Percentiles rank a stretch among this genome's conserved stretches.
Conservation (phyloP, 1,140 invertebrate genomes). For the Helicorthomorpha holstii region DNA sequence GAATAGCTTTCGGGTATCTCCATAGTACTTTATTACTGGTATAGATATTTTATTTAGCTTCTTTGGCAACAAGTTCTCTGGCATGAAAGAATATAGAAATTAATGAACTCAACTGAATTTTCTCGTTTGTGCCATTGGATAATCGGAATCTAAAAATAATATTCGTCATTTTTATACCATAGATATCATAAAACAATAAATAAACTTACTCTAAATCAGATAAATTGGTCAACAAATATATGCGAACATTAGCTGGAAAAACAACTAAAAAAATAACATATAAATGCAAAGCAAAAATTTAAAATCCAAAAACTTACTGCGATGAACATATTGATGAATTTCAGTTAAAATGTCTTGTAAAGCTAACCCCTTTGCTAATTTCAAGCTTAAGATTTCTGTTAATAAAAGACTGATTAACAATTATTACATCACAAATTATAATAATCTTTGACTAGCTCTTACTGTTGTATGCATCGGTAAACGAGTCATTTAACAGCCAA, state of each 20-base stretch:
- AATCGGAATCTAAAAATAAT: conserved; percentile 37
- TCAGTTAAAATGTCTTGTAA: conserved; percentile 79
- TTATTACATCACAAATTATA: conserved; percentile 3
- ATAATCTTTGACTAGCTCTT: conserved; percentile 27
- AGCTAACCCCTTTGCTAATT: conserved; percentile 71
- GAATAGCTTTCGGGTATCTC: too few species aligned
- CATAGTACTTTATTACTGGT: too few species aligned
- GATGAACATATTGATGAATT: conserved; percentile 63
- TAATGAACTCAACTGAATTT: conserved; percentile 63
- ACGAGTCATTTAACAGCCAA: conserved; percentile 74
- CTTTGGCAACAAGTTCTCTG: conserved; percentile 29
- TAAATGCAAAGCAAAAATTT: conserved; percentile 2
- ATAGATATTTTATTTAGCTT: conserved; percentile 17
- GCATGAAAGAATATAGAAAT: conserved; percentile 58
- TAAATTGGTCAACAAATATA: conserved; percentile 58
- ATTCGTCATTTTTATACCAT: not conserved
- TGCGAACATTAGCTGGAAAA: conserved; percentile 51
- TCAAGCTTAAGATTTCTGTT: conserved; percentile 63
- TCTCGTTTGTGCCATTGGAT: conserved; percentile 56
- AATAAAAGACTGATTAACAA: conserved; percentile 1
- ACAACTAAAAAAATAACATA: conserved; percentile 45
- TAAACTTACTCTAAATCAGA: conserved; percentile 51
- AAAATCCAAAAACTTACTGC: conserved; percentile 42
- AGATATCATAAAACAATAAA: not conserved
- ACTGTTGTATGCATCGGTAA: conserved; percentile 65